Evolutionary conservation across 2,797 vertebrate species (phyloP), one percentile per base, ranked within the genome.

Genomic region (Sebastes paucispinis): DNA sequence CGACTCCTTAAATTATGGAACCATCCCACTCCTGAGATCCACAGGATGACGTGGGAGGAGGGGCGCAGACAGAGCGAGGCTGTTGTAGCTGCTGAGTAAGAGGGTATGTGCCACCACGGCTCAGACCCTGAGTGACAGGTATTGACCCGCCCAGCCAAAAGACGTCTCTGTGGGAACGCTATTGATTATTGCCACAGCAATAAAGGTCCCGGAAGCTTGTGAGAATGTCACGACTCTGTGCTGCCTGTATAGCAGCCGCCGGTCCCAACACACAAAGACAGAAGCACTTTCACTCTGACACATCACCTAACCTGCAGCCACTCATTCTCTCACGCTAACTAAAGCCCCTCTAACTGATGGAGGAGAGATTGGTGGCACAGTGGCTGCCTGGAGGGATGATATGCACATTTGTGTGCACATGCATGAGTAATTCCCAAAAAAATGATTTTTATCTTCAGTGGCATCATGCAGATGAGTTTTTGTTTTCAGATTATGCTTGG

Each of bases 171-270:
- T 95, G 93, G 94, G 92, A 94, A 94, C 82, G 68, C 83, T 94
- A 95, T 96, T 95, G 95, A 96, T 96, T 94, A 96, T 95, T 68
- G 88, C 92, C 92, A 83, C 88, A 77, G 92, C 94, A 92, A 91
- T 93, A 92, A 89, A 93, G 94, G 92, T 93, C 94, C 95, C 52
- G 82, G 88, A 92, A 92, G 92, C 91, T 92, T 93, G 93, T 91
- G 94, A 95, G 94, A 95, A 95, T 94, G 93, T 94, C 93, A 93
- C 89, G 88, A 93, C 93, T 95, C 90, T 90, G 52, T 66, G 88
- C 91, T 87, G 91, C 87, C 80, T 43, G 50, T 54, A 20, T 58
- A 75, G 69, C 70, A 74, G 85, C 73, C 68, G 12, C 59, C 6
- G 50, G 80, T 77, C 91, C 84, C 81, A 75, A 75, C 84, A 79